These are phyloP conservation scores for Mactromeris polynyma DNA, from an alignment of 2,888 invertebrate genomes.

Conservation along the genomic window DNA sequence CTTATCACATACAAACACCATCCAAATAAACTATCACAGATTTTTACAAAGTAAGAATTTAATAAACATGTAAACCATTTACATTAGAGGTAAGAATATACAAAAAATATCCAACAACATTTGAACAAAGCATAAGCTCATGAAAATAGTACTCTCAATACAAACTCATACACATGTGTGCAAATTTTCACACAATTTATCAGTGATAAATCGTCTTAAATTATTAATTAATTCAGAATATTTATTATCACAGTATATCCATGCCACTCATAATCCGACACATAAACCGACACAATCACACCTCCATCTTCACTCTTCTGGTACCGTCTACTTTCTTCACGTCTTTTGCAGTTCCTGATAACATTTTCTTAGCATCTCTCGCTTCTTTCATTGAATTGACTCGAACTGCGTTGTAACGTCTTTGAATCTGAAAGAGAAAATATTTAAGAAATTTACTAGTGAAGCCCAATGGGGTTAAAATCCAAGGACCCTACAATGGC, in stretches of 20 bases:
- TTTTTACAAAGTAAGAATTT: not conserved
- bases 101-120: not conserved
- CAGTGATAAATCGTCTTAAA: not conserved
- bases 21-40: not conserved
- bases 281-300: not conserved
- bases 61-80: not conserved
- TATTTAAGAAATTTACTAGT: not conserved
- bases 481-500: too few relatives aligned
- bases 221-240: not conserved
- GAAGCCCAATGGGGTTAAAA: too few relatives aligned
- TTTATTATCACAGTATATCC: not conserved
- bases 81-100: not conserved
- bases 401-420: conserved; percentile 81
- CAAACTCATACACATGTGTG: not conserved
- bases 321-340: conserved; percentile 53
- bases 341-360: conserved; percentile 72
- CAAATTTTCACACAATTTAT: not conserved
- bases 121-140: not conserved
- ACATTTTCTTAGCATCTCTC: conserved; percentile 74
- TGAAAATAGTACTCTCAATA: not conserved
- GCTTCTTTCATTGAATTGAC: conserved; percentile 82
- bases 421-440: conserved; percentile 77
- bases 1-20: too few relatives aligned
- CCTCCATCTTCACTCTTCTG: conserved; percentile 60
- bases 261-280: not conserved